Evolutionary conservation across 2,888 invertebrate genomes (phyloP), one percentile per base, ranked within the genome.

Genomic region (Lysandra coridon): DNA sequence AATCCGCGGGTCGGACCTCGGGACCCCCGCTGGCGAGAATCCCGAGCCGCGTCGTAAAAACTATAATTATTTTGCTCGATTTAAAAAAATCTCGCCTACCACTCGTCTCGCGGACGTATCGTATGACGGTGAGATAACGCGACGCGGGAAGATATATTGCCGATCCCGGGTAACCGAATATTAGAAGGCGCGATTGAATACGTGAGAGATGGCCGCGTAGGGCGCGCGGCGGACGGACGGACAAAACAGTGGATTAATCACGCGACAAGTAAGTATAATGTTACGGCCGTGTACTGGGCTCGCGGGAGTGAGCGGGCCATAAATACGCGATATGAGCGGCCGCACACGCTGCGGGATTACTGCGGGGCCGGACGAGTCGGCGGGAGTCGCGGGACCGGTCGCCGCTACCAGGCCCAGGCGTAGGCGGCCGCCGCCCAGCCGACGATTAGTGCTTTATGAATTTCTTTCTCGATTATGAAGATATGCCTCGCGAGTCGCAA

Each of bases 321-420:
- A 93, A 93, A 93, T 92, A 91, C 90, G 87, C 86, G 86, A 88
- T 89, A 90, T 90, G 91, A 88, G 85, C 84, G 92, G 89, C 93
- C 93, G 90, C 93, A 92, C 93, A 92, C 92, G 86, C 88, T 87
- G 93, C 87, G 87, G 88, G 90, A 91, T 92, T 91, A 90, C 91
- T 91, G 89, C 86, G 86, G 85, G 84, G 88, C 88, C 87, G 88
- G 89, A 85, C 84, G 82, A 84, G 85, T 86, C 86, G 86, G 81
- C 83, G 84, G 57, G 57, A 89, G 92, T 91, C 88, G 92, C 89
- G 85, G 84, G 82, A 84, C 86, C 85, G 86, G 85, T 86, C 86
- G 86, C 81, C 83, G 84, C 85, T 84, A 86, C 86, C 85, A 83
- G 86, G 90, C 14, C 17, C 57, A 17, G 57, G 57, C 89, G 92